Evolutionary conservation across 2,113 vertebrate genomes (phyloP).

Genomic region (Myrmecophaga tridactyla): DNA sequence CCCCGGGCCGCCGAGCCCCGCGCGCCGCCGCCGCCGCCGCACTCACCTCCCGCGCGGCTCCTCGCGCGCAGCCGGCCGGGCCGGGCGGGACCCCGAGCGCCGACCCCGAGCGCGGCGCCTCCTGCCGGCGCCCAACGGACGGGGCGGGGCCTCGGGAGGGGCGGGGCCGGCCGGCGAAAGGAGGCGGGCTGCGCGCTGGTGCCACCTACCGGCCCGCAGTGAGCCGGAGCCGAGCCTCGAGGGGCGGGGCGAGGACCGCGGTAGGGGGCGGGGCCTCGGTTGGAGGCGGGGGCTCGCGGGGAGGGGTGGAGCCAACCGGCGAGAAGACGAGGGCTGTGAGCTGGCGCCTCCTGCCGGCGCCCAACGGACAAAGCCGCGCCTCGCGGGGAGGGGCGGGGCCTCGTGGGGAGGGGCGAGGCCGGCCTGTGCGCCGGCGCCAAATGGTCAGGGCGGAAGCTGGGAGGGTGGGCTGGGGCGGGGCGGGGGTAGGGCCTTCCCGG

Average conservation of each 20-base stretch:
- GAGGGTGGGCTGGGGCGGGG: not conserved
- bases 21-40: not conserved
- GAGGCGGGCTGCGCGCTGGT: not conserved
- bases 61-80: not conserved
- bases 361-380: not conserved
- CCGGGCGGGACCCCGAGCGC: too few relatives aligned
- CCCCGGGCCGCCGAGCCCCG: not conserved
- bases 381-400: not conserved
- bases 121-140: too few relatives aligned
- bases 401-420: not conserved
- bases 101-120: too few relatives aligned
- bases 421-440: too few relatives aligned
- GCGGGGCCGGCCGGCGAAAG: not conserved
- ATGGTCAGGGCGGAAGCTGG: not conserved
- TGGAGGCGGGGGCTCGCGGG: not conserved
- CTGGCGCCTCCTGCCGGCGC: not conserved
- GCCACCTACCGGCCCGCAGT: not conserved
- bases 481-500: not conserved
- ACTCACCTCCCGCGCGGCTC: slow-evolving; percentile 15
- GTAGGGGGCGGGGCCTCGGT: not conserved
- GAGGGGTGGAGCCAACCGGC: not conserved
- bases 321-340: not conserved
- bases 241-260: not conserved
- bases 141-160: not conserved
- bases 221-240: not conserved